Conservation (phyloP, 2,113 vertebrate genomes). For the Gymnocephalus cernua region DNA sequence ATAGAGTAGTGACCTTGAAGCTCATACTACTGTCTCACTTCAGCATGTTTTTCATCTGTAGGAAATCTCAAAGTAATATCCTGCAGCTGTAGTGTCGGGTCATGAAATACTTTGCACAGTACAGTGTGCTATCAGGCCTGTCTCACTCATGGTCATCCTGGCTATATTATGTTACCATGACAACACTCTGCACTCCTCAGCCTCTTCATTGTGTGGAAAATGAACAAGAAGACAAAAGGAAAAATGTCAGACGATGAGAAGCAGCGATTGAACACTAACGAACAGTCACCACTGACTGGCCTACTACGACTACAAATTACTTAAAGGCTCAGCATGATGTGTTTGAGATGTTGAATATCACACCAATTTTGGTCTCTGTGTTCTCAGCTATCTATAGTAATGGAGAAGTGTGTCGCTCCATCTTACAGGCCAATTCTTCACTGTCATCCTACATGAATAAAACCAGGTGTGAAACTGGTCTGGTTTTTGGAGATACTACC, state of each 20-base stretch:
- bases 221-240: slow-evolving; percentile 66
- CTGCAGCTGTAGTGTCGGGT: slow-evolving; percentile 54
- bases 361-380: slow-evolving; percentile 37
- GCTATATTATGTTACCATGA: slow-evolving; percentile 72
- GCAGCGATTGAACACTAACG: slow-evolving; percentile 43
- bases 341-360: slow-evolving; percentile 46
- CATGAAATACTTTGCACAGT: slow-evolving; percentile 56
- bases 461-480: slow-evolving; percentile 16
- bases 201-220: slow-evolving; percentile 67
- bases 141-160: slow-evolving; percentile 71
- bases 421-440: slow-evolving; percentile 40
- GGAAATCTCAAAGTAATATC: slow-evolving; percentile 56
- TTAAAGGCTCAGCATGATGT: slow-evolving; percentile 42
- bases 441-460: slow-evolving; percentile 45
- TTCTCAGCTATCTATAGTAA: slow-evolving; percentile 48
- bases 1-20: slow-evolving; percentile 24
- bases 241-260: slow-evolving; percentile 64
- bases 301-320: slow-evolving; percentile 54
- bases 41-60: slow-evolving; percentile 15
- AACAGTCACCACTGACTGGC: slow-evolving; percentile 46
- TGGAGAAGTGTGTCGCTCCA: slow-evolving; percentile 44
- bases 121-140: slow-evolving; percentile 50
- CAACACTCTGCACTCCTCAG: slow-evolving; percentile 67
- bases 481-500: not conserved
- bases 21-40: slow-evolving; percentile 4